A percentile compares a stretch with the other conserved stretches of the same genome.
Conservation (phyloP, 2,797 vertebrate genomes). For the Tragelaphus eurycerus region DNA sequence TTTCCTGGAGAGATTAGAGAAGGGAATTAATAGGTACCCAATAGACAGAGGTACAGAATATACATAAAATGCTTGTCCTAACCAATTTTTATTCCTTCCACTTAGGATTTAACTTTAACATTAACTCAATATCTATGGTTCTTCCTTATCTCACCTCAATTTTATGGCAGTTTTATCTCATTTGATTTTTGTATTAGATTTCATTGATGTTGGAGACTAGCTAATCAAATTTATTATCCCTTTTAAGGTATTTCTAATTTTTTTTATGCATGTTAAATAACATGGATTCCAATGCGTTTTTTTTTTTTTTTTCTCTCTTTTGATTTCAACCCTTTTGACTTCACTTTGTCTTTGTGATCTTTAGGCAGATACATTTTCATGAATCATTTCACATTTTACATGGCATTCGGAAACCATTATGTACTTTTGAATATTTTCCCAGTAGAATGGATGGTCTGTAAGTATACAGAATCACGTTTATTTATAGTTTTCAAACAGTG, state of each 20-base stretch:
- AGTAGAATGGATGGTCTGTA: neutral
- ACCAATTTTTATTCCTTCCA: neutral
- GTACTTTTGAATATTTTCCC: neutral
- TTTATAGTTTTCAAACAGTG: neutral
- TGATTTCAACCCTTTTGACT: neutral
- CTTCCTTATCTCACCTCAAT: neutral
- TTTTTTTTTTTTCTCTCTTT: neutral
- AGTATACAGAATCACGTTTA: neutral
- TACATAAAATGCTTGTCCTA: neutral
- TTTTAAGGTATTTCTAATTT: neutral
- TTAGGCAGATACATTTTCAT: neutral
- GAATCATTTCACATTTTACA: slow-evolving; percentile 2
- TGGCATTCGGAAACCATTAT: neutral
- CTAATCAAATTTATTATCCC: neutral
- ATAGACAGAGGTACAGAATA: neutral
- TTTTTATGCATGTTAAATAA: neutral
- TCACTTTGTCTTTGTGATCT: neutral
- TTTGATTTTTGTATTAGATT: slow-evolving; percentile 8
- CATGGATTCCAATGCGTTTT: neutral
- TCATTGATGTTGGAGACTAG: neutral
- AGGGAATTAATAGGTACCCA: neutral
- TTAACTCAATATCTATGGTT: neutral
- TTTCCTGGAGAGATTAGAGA: neutral
- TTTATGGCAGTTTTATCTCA: neutral
- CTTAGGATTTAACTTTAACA: neutral